Evolutionary conservation across 2,113 vertebrate species (phyloP), one percentile per base, ranked within the genome.

Genomic region (Zosterops japonicus): DNA sequence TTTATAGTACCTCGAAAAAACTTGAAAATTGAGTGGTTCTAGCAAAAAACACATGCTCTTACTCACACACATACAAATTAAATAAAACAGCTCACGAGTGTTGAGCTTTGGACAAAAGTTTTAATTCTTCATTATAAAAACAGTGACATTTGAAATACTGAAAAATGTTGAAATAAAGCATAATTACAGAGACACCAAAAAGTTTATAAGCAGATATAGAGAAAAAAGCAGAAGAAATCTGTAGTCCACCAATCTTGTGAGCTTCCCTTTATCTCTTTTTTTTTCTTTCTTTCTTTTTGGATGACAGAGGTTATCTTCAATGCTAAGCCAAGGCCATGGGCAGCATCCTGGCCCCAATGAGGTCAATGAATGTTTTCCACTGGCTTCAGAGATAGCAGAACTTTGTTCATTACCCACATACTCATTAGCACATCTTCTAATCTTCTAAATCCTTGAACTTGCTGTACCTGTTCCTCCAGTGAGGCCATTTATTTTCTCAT

Each of bases 311-410:
- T 91, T 93, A 75, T 87, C 64, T 75, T 84, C 81, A 93, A 31
- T 93, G 75, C 70, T 76, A 76, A 89, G 77, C 55, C 85, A 89
- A 87, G 70, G 70, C 80, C 83, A 72, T 83, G 83, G 80, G 72
- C 89, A 96, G 90, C 72, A 87, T 92, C 69, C 79, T 79, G 83
- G 52, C 49, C 80, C 28, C 83, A 89, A 0, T 75, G 69, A 92
- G 88, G 83, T 84, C 90, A 92, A 35, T 56, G 27, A 70, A 71
- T 89, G 44, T 81, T 94, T 95, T 92, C 68, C 88, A 79, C 7
- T 79, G 72, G n/a, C 92, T 94, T 93, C 52, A 89, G 79, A 90
- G 92, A 86, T 41, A 84, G 69, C 74, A 90, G 60, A 94, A 90
- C 27, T 86, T 92, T 39, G 67, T 65, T 95, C 50, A 69, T 94